A percentile compares a stretch with the other conserved stretches of the same genome.
phyloP scores from a whole-genome alignment of 2,797 vertebrate species.

The Selene dorsalis region DNA sequence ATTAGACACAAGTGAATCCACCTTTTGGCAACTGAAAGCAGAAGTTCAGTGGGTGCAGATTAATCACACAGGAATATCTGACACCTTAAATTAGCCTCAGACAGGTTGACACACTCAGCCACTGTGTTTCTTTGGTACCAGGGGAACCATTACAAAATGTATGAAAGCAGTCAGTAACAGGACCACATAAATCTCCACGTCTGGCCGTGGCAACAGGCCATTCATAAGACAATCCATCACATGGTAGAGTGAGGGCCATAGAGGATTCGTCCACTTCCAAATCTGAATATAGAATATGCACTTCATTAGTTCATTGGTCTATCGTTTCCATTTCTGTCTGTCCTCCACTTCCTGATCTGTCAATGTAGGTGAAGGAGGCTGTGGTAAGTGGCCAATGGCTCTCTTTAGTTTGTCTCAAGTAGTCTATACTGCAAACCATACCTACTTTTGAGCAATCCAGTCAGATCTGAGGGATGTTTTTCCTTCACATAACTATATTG shows the following conservation, averaged over 20 bases:
- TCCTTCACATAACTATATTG: background rate
- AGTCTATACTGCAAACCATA: no score
- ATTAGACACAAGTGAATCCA: constrained; percentile 5
- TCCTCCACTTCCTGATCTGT: constrained; percentile 3
- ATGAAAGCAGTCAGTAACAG: background rate
- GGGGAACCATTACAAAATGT: background rate
- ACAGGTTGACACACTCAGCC: background rate
- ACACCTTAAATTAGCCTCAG: background rate
- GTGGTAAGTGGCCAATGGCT: no score
- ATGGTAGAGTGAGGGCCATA: background rate
- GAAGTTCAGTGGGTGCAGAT: background rate
- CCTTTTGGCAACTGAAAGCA: background rate
- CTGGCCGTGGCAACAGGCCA: background rate
- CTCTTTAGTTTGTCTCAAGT: no score
- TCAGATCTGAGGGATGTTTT: background rate
- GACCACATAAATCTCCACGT: background rate
- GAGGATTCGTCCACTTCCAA: background rate
- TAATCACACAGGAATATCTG: background rate
- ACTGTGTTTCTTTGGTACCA: background rate
- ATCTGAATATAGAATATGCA: background rate
- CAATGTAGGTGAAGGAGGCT: no score
- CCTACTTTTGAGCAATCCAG: background rate
- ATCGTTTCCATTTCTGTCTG: background rate
- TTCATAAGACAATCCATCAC: background rate
- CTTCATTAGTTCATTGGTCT: background rate